phyloP scores from a whole-genome alignment of 2,113 vertebrate genomes.

The Pollachius pollachius region DNA sequence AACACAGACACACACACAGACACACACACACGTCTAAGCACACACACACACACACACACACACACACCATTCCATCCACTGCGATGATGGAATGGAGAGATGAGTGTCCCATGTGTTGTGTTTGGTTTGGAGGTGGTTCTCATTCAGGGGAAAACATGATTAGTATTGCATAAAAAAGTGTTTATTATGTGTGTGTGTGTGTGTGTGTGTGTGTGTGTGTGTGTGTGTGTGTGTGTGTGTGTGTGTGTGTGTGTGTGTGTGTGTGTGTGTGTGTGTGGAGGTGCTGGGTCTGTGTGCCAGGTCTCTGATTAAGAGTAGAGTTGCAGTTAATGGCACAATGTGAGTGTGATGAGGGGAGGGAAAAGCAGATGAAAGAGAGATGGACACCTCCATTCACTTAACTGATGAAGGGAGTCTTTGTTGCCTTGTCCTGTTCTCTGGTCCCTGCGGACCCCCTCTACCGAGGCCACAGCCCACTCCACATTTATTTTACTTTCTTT shows the following conservation, averaged over 20 bases:
- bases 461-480: conserved; percentile 40
- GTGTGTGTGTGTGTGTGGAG: not conserved
- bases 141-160: conserved; percentile 67
- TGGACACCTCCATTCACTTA: conserved; percentile 65
- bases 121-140: conserved; percentile 47
- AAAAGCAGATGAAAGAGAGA: conserved; percentile 58
- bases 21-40: too few relatives aligned
- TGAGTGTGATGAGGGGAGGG: conserved; percentile 64
- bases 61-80: too few relatives aligned
- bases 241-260: conserved; percentile 11
- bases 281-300: conserved; percentile 54
- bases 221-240: conserved; percentile 43
- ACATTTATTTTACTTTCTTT: conserved; percentile 26
- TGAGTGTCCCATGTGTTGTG: conserved; percentile 53
- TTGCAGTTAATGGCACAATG: conserved; percentile 67
- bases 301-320: conserved; percentile 69
- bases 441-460: conserved; percentile 51
- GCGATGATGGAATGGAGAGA: conserved; percentile 73
- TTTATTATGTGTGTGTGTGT: conserved; percentile 44
- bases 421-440: conserved; percentile 61
- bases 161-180: conserved; percentile 66
- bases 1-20: conserved; percentile 15
- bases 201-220: conserved; percentile 9
- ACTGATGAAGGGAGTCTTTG: conserved; percentile 66
- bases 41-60: too few relatives aligned